A percentile compares a stretch with the other conserved stretches of the same genome.
Evolutionary conservation across 2,888 invertebrate species (phyloP).

Genomic region (Tetrapedia diversipes): DNA sequence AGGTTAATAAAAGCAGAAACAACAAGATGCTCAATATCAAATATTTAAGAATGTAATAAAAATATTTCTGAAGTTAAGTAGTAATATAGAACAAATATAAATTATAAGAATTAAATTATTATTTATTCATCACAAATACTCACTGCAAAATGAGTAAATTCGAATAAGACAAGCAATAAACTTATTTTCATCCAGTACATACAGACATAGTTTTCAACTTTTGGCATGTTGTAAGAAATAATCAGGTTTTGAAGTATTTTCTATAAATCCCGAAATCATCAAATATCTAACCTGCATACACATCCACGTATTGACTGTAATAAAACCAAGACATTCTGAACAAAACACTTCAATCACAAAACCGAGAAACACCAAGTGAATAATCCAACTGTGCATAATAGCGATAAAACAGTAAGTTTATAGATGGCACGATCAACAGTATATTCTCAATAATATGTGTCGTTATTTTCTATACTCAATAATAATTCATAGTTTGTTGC

Average conservation of each 20-base stretch:
- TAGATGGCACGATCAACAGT: conserved; percentile 62
- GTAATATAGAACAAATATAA: not conserved
- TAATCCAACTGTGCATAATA: conserved; percentile 49
- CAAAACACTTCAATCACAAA: conserved; percentile 56
- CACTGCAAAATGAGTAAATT: conserved; percentile 37
- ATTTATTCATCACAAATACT: conserved; percentile 39
- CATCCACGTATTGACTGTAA: conserved; percentile 23
- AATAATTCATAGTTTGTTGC: not conserved
- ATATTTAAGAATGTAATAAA: conserved; percentile 22
- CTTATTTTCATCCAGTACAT: conserved; percentile 46
- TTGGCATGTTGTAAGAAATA: conserved; percentile 34
- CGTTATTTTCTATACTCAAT: not conserved
- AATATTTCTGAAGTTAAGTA: conserved; percentile 2
- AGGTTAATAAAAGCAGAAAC: conserved; percentile 36
- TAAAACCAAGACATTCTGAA: conserved; percentile 57
- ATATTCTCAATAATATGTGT: conserved; percentile 12
- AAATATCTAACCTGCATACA: conserved; percentile 49
- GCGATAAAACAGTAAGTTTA: conserved; percentile 32
- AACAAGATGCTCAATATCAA: conserved; percentile 17
- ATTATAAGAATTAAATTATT: conserved; percentile 3
- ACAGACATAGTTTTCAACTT: conserved; percentile 42
- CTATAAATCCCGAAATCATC: conserved; percentile 16
- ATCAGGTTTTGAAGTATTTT: conserved; percentile 17
- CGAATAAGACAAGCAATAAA: conserved; percentile 36
- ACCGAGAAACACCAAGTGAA: conserved; percentile 57